Percentiles rank a stretch among this genome's conserved stretches.
These are phyloP conservation scores for Mus pahari DNA, from an alignment of 2,113 vertebrate genomes.

Conservation along the genomic window DNA sequence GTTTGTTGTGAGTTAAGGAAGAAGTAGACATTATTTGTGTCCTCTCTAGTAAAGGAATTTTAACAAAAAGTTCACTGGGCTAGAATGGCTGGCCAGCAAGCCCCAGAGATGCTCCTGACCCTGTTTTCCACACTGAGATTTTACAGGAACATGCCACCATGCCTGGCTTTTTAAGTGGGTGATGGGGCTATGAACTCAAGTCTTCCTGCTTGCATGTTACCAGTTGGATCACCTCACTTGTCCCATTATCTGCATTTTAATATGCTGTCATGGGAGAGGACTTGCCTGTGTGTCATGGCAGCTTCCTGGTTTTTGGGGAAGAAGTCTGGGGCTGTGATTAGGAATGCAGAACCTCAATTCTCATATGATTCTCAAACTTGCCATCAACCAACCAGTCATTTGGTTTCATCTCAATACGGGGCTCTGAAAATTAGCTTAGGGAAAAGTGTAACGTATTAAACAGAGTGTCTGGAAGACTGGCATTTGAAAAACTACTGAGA, in stretches of 20 bases:
- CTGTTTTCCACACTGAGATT: background rate
- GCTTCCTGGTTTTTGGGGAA: background rate
- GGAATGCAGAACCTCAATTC: slow-evolving; percentile 12
- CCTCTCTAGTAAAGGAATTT: background rate
- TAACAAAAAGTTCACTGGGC: background rate
- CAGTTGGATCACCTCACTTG: background rate
- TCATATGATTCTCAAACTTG: slow-evolving; percentile 30
- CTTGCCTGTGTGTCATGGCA: background rate
- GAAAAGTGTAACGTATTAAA: slow-evolving; percentile 2
- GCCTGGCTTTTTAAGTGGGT: background rate
- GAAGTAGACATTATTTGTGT: background rate
- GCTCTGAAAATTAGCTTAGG: slow-evolving; percentile 46
- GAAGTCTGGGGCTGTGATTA: background rate
- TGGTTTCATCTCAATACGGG: background rate
- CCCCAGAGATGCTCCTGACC: background rate
- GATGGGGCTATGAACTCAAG: background rate
- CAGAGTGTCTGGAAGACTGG: background rate
- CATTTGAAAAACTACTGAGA: slow-evolving; percentile 31
- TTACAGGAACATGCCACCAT: background rate
- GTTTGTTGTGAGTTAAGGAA: background rate
- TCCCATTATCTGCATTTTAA: background rate
- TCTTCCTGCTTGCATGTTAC: background rate
- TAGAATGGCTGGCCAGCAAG: background rate
- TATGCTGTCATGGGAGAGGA: background rate
- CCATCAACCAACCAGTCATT: background rate